phyloP scores from a whole-genome alignment of 2,888 invertebrate genomes.

The Heliconius cydno region DNA sequence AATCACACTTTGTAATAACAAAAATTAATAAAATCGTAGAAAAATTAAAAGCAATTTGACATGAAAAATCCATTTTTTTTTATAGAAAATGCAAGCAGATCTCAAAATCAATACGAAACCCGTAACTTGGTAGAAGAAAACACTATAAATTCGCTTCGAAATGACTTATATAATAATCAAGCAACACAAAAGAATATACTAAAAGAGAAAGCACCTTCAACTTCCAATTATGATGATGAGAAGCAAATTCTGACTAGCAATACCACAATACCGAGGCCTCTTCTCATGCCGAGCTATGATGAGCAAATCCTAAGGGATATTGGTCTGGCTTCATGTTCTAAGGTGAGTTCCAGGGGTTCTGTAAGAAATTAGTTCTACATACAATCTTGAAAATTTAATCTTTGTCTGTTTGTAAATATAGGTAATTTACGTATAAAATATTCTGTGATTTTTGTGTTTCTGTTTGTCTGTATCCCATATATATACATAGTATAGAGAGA shows the following conservation, averaged over 20 bases:
- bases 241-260: slow-evolving; percentile 40
- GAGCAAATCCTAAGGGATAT: slow-evolving; percentile 54
- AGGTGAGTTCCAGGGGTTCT: slow-evolving; percentile 47
- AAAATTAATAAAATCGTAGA: too few relatives aligned
- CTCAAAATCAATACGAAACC: slow-evolving; percentile 16
- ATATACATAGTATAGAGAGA: too few relatives aligned
- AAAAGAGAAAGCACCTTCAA: slow-evolving; percentile 3
- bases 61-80: background rate
- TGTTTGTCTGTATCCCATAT: too few relatives aligned
- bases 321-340: slow-evolving; percentile 53
- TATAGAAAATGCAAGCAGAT: slow-evolving; percentile 24
- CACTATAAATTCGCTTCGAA: background rate
- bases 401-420: too few relatives aligned
- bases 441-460: background rate
- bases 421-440: background rate
- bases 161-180: background rate
- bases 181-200: background rate
- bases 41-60: background rate
- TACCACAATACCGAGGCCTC: slow-evolving; percentile 27
- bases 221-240: slow-evolving; percentile 2
- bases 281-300: slow-evolving; percentile 48
- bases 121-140: slow-evolving; percentile 21
- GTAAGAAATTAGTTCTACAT: background rate
- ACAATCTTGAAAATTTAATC: background rate
- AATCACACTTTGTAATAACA: too few relatives aligned